These are phyloP conservation scores for Spizaetus ornatus DNA, from an alignment of 2,113 vertebrate species.

Conservation along the genomic window DNA sequence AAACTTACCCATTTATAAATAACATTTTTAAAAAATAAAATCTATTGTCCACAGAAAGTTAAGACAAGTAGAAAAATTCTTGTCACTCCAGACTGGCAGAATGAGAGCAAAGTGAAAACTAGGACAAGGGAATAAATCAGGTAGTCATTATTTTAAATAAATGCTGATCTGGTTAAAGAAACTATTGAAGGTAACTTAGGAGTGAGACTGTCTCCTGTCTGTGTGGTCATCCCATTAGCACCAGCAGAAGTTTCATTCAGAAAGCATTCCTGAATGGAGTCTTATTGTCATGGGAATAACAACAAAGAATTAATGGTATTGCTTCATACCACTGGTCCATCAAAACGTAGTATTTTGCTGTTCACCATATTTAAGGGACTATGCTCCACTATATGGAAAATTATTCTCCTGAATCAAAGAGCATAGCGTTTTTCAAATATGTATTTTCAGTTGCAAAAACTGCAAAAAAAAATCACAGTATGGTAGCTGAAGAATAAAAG, in stretches of 20 bases:
- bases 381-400: neutral
- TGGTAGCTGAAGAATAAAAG: neutral
- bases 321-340: neutral
- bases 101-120: constrained; percentile 51
- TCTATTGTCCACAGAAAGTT: constrained; percentile 20
- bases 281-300: neutral
- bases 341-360: neutral
- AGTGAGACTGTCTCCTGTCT: neutral
- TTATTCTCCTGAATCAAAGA: neutral
- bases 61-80: constrained; percentile 24
- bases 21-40: neutral
- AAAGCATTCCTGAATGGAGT: neutral
- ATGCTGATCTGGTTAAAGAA: constrained; percentile 12
- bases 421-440: neutral
- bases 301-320: neutral
- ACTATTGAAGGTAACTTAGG: neutral
- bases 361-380: neutral
- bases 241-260: neutral
- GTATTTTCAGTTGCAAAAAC: neutral
- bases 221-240: neutral
- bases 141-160: constrained; percentile 42
- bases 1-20: neutral
- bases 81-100: constrained; percentile 38
- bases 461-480: neutral
- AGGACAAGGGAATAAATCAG: constrained; percentile 25